Conservation (phyloP, 37 sponge, comb jelly and placozoan genomes). For the Cladorhizidae sp. region DNA sequence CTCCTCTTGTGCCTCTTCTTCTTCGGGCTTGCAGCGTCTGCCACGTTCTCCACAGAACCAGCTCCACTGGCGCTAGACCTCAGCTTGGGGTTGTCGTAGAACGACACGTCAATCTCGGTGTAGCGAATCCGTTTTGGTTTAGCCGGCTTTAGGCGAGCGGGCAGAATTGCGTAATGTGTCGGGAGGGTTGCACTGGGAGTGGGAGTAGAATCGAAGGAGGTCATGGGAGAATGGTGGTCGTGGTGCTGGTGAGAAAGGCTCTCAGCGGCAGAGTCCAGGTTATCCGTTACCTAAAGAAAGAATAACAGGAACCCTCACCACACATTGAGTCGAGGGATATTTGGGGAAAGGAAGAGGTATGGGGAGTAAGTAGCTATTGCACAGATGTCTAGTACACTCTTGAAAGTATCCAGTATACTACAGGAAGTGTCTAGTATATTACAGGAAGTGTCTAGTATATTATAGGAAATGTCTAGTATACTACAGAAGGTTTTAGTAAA, state of each 20-base stretch:
- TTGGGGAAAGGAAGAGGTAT: too few species aligned
- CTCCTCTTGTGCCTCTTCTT: not conserved
- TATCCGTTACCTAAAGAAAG: not conserved
- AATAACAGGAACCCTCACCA: too few species aligned
- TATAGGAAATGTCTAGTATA: too few species aligned
- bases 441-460: too few species aligned
- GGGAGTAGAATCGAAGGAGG: not conserved
- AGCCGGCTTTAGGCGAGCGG: not conserved
- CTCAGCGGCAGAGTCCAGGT: conserved; percentile 15
- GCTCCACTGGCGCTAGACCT: not conserved
- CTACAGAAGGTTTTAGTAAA: too few species aligned
- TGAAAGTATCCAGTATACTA: too few species aligned
- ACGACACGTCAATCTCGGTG: conserved; percentile 24
- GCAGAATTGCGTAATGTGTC: not conserved
- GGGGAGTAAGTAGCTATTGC: too few species aligned
- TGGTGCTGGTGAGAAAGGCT: not conserved
- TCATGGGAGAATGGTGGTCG: not conserved
- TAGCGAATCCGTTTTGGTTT: conserved; percentile 1
- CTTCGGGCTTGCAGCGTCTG: not conserved
- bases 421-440: too few species aligned
- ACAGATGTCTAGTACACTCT: too few species aligned
- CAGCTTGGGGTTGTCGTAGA: not conserved
- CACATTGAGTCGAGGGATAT: too few species aligned
- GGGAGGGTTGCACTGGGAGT: not conserved
- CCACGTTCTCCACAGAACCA: not conserved